Evolutionary conservation across 2,113 vertebrate species (phyloP).

Genomic region (Alexandromys fortis): DNA sequence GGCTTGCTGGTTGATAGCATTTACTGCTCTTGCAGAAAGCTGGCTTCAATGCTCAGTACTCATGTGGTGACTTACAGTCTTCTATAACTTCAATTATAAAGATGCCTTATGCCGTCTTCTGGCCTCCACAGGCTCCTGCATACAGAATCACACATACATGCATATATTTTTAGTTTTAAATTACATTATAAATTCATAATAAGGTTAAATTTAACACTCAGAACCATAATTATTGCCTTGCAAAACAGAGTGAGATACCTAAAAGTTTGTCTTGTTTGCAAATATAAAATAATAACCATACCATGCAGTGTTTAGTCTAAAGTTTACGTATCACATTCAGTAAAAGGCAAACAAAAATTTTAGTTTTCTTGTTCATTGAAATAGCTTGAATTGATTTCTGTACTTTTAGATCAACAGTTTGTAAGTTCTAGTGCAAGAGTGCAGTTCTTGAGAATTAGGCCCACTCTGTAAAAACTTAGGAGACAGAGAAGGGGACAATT

Average conservation of each 20-base stretch:
- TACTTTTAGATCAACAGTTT: conserved; percentile 18
- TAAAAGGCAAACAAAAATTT: background rate
- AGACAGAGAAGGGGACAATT: background rate
- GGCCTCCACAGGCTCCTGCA: background rate
- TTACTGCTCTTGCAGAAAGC: background rate
- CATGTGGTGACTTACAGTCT: background rate
- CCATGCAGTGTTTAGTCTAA: background rate
- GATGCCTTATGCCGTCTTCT: background rate
- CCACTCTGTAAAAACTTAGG: background rate
- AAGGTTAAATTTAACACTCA: conserved; percentile 25
- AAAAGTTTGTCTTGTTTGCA: conserved; percentile 16
- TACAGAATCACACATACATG: background rate
- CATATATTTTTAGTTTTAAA: background rate
- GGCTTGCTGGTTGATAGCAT: background rate
- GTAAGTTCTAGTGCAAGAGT: background rate
- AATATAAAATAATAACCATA: conserved; percentile 28
- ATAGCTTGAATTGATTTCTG: background rate
- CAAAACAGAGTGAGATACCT: conserved; percentile 9
- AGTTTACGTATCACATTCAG: conserved; percentile 40
- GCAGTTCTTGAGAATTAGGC: background rate
- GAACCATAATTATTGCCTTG: background rate
- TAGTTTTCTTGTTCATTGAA: background rate
- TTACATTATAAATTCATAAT: background rate
- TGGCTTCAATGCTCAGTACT: background rate
- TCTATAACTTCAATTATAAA: background rate